phyloP scores from a whole-genome alignment of 2,888 invertebrate genomes.

The Pasiphila rectangulata region DNA sequence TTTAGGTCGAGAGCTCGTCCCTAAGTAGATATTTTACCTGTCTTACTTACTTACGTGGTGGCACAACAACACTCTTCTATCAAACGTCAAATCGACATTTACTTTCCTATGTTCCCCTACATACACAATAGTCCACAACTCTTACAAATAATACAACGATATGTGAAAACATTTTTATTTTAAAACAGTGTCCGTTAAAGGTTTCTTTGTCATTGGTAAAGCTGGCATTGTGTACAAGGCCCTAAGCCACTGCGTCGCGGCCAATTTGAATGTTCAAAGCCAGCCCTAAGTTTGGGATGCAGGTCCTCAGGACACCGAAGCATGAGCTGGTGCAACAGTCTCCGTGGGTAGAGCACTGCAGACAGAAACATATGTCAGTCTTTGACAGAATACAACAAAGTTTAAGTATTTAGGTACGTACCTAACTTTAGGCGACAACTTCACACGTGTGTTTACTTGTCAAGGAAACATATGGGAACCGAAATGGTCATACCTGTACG shows the following conservation, averaged over 20 bases:
- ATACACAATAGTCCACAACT: too few species aligned
- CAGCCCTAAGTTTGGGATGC: conserved; percentile 22
- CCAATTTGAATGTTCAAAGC: conserved; percentile 25
- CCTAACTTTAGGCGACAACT: too few species aligned
- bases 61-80: too few species aligned
- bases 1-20: not conserved
- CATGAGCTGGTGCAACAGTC: conserved; percentile 24
- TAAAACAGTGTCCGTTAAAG: too few species aligned
- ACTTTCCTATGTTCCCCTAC: too few species aligned
- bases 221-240: not conserved
- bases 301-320: conserved; percentile 22
- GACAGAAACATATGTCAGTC: not conserved
- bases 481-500: too few species aligned
- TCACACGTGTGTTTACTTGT: too few species aligned
- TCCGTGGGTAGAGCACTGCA: conserved; percentile 16
- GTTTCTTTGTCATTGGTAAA: too few species aligned
- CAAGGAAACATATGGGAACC: too few species aligned
- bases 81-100: too few species aligned
- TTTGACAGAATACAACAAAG: too few species aligned
- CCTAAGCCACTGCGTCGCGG: conserved; percentile 9
- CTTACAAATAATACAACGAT: too few species aligned
- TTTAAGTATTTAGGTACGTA: not conserved
- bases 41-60: not conserved
- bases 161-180: not conserved
- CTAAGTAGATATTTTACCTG: not conserved